A percentile compares a stretch with the other conserved stretches of the same genome.
phyloP scores from a whole-genome alignment of 2,888 invertebrate species.

The Leptopilina myrica region DNA sequence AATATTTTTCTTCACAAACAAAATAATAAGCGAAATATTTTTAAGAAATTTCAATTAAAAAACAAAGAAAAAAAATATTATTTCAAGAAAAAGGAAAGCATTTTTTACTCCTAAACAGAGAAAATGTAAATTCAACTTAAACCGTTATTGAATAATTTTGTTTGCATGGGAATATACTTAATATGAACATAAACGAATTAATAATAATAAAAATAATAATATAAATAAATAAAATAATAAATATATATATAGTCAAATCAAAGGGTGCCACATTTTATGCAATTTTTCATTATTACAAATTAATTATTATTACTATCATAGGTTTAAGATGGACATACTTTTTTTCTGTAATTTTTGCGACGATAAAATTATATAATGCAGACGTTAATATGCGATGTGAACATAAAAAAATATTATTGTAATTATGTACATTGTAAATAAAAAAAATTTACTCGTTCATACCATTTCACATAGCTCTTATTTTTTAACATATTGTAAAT shows the following conservation, averaged over 20 bases:
- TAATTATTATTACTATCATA: neutral
- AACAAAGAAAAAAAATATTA: neutral
- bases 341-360: conserved; percentile 1
- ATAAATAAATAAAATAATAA: neutral
- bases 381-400: neutral
- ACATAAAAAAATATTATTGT: conserved; percentile 20
- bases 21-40: neutral
- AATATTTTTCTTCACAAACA: neutral
- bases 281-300: neutral
- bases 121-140: conserved; percentile 20
- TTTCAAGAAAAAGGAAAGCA: neutral
- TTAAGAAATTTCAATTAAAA: neutral
- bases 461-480: neutral
- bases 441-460: conserved; percentile 16
- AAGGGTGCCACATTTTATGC: neutral
- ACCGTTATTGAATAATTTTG: neutral
- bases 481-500: neutral
- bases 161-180: neutral
- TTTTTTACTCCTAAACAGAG: conserved; percentile 4
- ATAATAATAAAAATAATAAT: neutral
- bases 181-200: neutral
- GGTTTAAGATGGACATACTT: neutral
- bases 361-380: conserved; percentile 10
- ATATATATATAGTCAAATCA: neutral
- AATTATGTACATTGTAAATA: conserved; percentile 40